A percentile compares a stretch with the other conserved stretches of the same genome.
Conservation (phyloP, 2,797 vertebrate species). For the Poecilia picta region DNA sequence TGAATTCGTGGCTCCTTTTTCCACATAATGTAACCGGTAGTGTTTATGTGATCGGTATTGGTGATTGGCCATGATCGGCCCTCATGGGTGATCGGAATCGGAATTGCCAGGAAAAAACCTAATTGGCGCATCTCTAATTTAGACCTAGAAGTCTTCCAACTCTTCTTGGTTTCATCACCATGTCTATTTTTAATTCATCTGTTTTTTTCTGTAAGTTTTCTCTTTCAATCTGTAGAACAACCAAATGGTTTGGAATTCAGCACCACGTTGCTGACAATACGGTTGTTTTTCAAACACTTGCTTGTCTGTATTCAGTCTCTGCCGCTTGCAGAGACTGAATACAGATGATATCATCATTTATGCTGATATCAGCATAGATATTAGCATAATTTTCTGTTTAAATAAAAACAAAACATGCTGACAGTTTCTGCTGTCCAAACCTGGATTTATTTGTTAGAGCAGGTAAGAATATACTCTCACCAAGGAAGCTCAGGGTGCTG, state of each 20-base stretch:
- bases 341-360: no score
- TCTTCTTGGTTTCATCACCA: neutral
- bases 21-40: no score
- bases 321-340: no score
- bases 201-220: neutral
- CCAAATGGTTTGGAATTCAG: neutral
- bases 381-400: neutral
- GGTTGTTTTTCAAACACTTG: neutral
- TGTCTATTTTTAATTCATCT: neutral
- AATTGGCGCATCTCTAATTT: no score
- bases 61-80: no score
- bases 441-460: neutral
- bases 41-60: no score
- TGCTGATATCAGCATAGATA: no score
- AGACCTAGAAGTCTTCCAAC: neutral
- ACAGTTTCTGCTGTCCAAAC: neutral
- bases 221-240: neutral
- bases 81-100: no score
- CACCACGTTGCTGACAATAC: neutral
- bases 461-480: neutral
- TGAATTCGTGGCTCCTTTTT: no score
- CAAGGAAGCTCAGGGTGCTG: neutral
- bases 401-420: neutral
- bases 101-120: no score
- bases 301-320: neutral